Evolutionary conservation across 2,797 vertebrate species (phyloP).

Genomic region (Rhyacichthys aspro): DNA sequence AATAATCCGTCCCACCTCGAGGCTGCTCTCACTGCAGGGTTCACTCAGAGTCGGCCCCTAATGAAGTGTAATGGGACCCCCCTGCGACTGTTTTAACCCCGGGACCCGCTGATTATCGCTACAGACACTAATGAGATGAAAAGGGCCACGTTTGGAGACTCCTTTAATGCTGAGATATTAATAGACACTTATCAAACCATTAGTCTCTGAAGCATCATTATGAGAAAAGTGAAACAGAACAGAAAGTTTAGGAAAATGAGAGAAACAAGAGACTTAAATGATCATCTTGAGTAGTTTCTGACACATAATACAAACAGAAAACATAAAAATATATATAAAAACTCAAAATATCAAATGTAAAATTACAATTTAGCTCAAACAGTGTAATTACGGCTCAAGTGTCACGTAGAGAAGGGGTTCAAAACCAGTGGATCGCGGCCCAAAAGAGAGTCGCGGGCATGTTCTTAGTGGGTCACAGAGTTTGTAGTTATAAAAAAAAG

Average conservation of each 20-base stretch:
- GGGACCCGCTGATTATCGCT: slow-evolving; percentile 71
- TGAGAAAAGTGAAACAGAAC: slow-evolving; percentile 20
- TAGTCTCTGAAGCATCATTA: slow-evolving; percentile 70
- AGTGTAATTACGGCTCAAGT: too few relatives aligned
- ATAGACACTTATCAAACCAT: slow-evolving; percentile 69
- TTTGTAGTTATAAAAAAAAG: too few relatives aligned
- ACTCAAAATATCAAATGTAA: too few relatives aligned
- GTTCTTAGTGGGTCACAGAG: too few relatives aligned
- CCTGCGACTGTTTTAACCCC: slow-evolving; percentile 64
- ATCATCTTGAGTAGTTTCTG: too few relatives aligned
- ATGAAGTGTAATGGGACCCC: slow-evolving; percentile 72
- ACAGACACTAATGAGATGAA: slow-evolving; percentile 73
- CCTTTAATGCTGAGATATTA: slow-evolving; percentile 62
- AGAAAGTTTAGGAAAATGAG: not conserved
- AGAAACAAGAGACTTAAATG: not conserved
- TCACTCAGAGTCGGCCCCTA: slow-evolving; percentile 59
- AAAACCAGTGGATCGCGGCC: too few relatives aligned
- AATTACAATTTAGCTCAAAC: too few relatives aligned
- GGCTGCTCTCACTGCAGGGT: slow-evolving; percentile 44
- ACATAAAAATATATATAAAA: too few relatives aligned
- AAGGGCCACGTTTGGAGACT: slow-evolving; percentile 68
- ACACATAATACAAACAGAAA: too few relatives aligned
- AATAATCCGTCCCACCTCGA: slow-evolving; percentile 40
- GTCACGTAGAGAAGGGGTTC: too few relatives aligned
- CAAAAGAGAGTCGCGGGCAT: too few relatives aligned